Conservation (phyloP, 2,888 invertebrate species). For the Galerucella pusilla region DNA sequence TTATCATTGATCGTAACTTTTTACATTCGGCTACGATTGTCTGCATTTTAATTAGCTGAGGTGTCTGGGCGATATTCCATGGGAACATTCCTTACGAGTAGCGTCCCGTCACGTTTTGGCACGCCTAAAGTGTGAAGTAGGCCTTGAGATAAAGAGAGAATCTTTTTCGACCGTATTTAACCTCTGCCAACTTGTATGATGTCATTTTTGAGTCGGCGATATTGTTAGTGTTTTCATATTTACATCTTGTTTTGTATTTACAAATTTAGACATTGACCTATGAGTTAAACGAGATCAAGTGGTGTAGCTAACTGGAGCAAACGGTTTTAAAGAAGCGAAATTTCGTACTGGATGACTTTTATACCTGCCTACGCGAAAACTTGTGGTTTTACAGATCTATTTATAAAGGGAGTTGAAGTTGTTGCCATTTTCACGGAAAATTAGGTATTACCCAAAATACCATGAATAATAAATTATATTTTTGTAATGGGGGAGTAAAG, state of each 20-base stretch:
- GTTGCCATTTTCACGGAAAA: too few species aligned
- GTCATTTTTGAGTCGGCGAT: slow-evolving; percentile 39
- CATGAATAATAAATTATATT: too few species aligned
- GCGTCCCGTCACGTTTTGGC: slow-evolving; percentile 36
- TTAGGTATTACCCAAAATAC: too few species aligned
- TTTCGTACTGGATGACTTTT: background rate
- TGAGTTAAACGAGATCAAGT: slow-evolving; percentile 21
- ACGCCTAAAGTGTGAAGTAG: slow-evolving; percentile 46
- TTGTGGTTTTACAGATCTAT: background rate
- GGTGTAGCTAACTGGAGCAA: slow-evolving; percentile 3
- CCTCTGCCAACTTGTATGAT: slow-evolving; percentile 46
- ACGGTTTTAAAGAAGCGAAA: background rate
- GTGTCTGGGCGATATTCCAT: slow-evolving; percentile 18
- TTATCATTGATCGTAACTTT: slow-evolving; percentile 21
- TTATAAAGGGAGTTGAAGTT: background rate
- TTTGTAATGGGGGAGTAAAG: too few species aligned
- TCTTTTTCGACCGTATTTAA: slow-evolving; percentile 46
- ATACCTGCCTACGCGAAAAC: background rate
- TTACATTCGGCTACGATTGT: slow-evolving; percentile 17
- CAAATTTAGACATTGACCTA: slow-evolving; percentile 36
- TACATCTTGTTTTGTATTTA: slow-evolving; percentile 30
- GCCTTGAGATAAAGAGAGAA: slow-evolving; percentile 47
- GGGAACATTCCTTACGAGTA: slow-evolving; percentile 20
- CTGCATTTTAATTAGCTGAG: slow-evolving; percentile 25
- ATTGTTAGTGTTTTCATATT: slow-evolving; percentile 27